Evolutionary conservation across 1,140 invertebrate species (phyloP), one percentile per base, ranked within the genome.

Genomic region (Zaprionus gabonicus): DNA sequence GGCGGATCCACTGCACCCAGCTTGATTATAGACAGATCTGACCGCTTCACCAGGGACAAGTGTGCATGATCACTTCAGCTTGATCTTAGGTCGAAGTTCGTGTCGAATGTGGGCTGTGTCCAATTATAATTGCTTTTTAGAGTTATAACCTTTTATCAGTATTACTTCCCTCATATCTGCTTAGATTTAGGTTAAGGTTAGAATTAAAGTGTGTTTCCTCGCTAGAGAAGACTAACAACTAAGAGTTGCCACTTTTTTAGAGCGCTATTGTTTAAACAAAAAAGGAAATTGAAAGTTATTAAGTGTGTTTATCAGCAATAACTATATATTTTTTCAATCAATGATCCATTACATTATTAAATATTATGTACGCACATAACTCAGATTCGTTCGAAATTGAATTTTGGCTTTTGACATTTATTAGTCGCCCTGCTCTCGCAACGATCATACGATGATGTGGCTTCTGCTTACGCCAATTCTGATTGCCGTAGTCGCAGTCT

Each of bases 31-130:
- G 2, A 5, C 23, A 55, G 34, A 49, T 49, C 62, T 55, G 44
- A 27, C 4, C 10, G 20, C 38, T 55, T 55, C 59, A 44, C 60
- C 69, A 36, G 56, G 51, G 2, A 55, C 69, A 64, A 71, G 68
- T 63, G 68, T 4, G 41, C 44, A 46, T 44, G 46, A 55, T 60
- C 36, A 27, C 28, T 44, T 68, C 31, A 2, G n/a, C 41, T 46
- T 9, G 71, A 69, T 73, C 71, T 41, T 23, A 49, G 66, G 66
- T 75, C 67, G 58, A 15, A 75, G 72, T 63, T 71, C 59, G 65
- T 70, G 67, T 70, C 59, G 51, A 41, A 56, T 58, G 51, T 36
- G 41, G 67, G 64, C 36, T 57, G 58, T 75, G 58, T 38, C 28
- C 44, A 71, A 75, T 75, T 64, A n/a, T n/a, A 63, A 63, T 49